Percentiles rank a stretch among this genome's conserved stretches.
phyloP scores from a whole-genome alignment of 2,888 invertebrate species.

The Dione vanillae region DNA sequence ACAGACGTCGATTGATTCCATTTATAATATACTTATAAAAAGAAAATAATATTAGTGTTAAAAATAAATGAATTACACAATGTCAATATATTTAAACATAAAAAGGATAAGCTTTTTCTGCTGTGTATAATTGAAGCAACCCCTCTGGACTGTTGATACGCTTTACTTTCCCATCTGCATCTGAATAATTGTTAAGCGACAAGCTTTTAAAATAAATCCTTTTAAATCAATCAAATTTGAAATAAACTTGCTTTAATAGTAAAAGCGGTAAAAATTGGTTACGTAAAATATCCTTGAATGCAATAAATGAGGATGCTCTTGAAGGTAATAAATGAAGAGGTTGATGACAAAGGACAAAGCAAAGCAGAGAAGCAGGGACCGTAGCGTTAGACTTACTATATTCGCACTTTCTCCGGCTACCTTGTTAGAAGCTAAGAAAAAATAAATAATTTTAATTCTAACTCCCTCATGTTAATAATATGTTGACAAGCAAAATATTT shows the following conservation, averaged over 20 bases:
- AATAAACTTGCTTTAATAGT: background rate
- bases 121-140: slow-evolving; percentile 44
- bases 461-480: background rate
- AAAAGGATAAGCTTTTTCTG: slow-evolving; percentile 42
- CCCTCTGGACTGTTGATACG: slow-evolving; percentile 32
- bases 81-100: slow-evolving; percentile 37
- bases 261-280: too few species aligned
- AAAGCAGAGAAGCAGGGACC: too few species aligned
- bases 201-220: background rate
- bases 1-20: too few species aligned
- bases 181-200: slow-evolving; percentile 24
- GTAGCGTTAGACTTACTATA: too few species aligned
- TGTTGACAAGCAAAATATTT: background rate
- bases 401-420: too few species aligned
- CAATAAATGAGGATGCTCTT: too few species aligned
- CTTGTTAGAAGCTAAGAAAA: too few species aligned
- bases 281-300: too few species aligned
- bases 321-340: too few species aligned
- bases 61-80: slow-evolving; percentile 50
- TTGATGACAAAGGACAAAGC: too few species aligned
- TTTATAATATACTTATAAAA: too few species aligned
- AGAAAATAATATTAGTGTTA: too few species aligned
- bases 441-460: background rate
- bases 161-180: slow-evolving; percentile 35
- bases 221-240: background rate